Evolutionary conservation across 2,888 invertebrate genomes (phyloP), one percentile per base, ranked within the genome.

Genomic region (Reticulitermes lucifugus): DNA sequence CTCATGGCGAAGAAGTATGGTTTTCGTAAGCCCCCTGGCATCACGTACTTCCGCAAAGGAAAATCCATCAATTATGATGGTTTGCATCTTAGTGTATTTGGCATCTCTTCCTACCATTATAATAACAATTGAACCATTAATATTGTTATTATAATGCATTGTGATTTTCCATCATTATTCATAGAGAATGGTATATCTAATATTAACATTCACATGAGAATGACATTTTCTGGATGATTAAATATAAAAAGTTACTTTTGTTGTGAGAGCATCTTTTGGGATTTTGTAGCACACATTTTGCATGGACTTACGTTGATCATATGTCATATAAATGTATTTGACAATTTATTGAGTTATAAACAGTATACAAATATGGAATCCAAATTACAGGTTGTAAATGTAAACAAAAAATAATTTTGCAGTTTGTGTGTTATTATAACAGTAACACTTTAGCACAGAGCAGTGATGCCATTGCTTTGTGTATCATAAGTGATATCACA

Each of bases 1-100:
- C 91, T 98, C 59, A 98, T 98, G 97, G 98, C 97, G 2, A 98
- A 98, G 90, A 98, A 98, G 89, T 98, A 96, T 90, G 98, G 98
- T 0, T 97, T 94, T 89, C 93, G 98, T 86, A 96, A 96, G 90
- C 97, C 97, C 41, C 98, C 98, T 0, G 98, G 98, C 10, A 94
- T 98, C 12, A 96, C 97, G 0, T 97, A 97, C 90, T 98, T 98
- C 92, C 94, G 98, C 84, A 97, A 97, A 91, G 96, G 92, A 93
- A 97, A 98, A 91, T 94, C 95, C 87, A 96, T 98, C 25, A 97
- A 97, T 89, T 98, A 98, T 89, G 98, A 98, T 89, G 98, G 91
- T 91, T 88, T 88, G 88, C 87, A 43, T 75, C 18, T 84, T 59
- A 77, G 7, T 77, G 77, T 12, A 77, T 77, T 77, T 46, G 4